Conservation (phyloP, 2,888 invertebrate genomes). For the Diadromus collaris region DNA sequence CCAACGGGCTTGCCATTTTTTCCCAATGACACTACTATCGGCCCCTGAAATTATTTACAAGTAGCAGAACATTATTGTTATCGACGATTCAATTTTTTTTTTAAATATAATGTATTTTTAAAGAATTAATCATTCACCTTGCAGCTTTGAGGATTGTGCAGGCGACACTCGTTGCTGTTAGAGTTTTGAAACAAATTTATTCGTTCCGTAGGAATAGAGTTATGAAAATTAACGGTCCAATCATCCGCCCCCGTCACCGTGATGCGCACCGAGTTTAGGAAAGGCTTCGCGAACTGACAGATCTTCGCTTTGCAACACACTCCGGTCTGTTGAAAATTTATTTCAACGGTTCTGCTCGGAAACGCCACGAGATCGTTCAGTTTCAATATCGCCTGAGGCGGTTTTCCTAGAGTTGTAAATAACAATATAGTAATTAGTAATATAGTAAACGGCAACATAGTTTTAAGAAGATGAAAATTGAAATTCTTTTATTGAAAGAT, state of each 20-base stretch:
- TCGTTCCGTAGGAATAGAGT: conserved; percentile 65
- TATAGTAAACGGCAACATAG: conserved; percentile 35
- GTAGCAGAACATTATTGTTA: not conserved
- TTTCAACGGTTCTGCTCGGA: conserved; percentile 61
- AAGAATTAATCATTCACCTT: conserved; percentile 51
- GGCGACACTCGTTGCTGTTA: conserved; percentile 67
- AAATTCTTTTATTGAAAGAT: too few relatives aligned
- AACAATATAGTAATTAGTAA: not conserved
- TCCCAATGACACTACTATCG: conserved; percentile 68
- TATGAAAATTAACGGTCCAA: conserved; percentile 68
- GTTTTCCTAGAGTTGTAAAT: conserved; percentile 60
- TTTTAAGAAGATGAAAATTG: conserved; percentile 2
- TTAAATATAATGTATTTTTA: not conserved
- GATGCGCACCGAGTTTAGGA: conserved; percentile 70
- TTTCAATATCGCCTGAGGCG: conserved; percentile 57
- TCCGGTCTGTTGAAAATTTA: conserved; percentile 66
- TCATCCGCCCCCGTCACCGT: conserved; percentile 61
- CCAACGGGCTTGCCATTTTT: conserved; percentile 66
- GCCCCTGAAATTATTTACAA: conserved; percentile 65
- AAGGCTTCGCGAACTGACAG: conserved; percentile 68
- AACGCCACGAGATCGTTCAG: conserved; percentile 66
- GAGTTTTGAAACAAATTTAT: conserved; percentile 69
- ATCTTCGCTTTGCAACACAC: conserved; percentile 65
- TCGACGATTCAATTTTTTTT: not conserved
- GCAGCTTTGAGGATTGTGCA: conserved; percentile 72